A percentile compares a stretch with the other conserved stretches of the same genome.
Evolutionary conservation across 2,888 invertebrate genomes (phyloP).

Genomic region (Rugalucina vietnamica): DNA sequence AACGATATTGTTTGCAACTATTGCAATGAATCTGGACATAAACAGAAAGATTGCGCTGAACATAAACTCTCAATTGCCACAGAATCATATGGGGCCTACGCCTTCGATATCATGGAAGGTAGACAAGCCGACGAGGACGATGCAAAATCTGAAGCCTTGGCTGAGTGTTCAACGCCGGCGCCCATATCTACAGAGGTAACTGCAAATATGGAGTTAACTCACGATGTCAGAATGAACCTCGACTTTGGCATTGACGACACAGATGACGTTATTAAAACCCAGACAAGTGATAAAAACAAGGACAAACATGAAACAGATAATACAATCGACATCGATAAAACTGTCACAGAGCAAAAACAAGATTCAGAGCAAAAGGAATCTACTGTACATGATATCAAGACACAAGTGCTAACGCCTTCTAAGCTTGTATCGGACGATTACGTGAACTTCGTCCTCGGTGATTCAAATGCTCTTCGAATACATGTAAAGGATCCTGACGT

Average conservation of each 20-base stretch:
- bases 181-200: too few species aligned
- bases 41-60: background rate
- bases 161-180: too few species aligned
- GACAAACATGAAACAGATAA: background rate
- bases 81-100: too few species aligned
- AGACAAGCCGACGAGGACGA: too few species aligned
- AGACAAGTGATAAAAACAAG: background rate
- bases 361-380: background rate
- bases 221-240: background rate
- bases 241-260: background rate
- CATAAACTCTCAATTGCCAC: too few species aligned
- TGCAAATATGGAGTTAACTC: too few species aligned
- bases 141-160: too few species aligned
- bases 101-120: too few species aligned
- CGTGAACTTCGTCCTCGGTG: background rate
- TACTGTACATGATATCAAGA: background rate
- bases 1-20: background rate
- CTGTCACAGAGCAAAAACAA: background rate
- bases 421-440: background rate
- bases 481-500: too few species aligned
- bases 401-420: background rate
- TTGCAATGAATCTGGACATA: background rate
- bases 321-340: background rate
- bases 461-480: too few species aligned
- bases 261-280: background rate